Conservation (phyloP, 2,888 invertebrate genomes). For the Autographa pulchrina region DNA sequence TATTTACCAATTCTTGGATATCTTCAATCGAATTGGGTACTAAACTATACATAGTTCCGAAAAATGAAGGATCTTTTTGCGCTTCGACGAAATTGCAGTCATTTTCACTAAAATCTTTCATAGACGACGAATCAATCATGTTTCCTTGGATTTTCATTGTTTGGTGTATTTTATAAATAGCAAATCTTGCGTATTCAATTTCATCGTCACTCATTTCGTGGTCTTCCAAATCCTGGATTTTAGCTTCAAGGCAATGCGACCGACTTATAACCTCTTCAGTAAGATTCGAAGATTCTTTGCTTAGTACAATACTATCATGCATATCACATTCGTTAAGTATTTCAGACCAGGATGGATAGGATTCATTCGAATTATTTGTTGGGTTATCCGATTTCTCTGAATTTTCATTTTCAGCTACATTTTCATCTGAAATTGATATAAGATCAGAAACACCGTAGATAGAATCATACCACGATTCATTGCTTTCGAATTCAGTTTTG, state of each 20-base stretch:
- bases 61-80: slow-evolving; percentile 63
- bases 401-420: slow-evolving; percentile 14
- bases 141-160: slow-evolving; percentile 71
- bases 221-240: slow-evolving; percentile 67
- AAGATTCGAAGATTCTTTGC: slow-evolving; percentile 60
- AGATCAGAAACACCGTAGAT: slow-evolving; percentile 80
- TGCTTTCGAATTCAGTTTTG: slow-evolving; percentile 64
- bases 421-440: slow-evolving; percentile 42
- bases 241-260: slow-evolving; percentile 66
- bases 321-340: slow-evolving; percentile 73
- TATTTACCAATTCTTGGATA: slow-evolving; percentile 76
- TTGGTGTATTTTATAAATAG: slow-evolving; percentile 78
- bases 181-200: slow-evolving; percentile 77
- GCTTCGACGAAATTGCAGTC: slow-evolving; percentile 54
- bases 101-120: slow-evolving; percentile 72
- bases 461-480: slow-evolving; percentile 80
- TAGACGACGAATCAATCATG: slow-evolving; percentile 81
- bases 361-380: slow-evolving; percentile 56
- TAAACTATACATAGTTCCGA: slow-evolving; percentile 76
- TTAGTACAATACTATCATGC: slow-evolving; percentile 66
- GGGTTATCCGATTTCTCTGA: slow-evolving; percentile 25
- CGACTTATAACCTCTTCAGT: slow-evolving; percentile 74
- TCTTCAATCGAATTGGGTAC: slow-evolving; percentile 68
- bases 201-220: slow-evolving; percentile 69
- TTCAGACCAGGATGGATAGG: slow-evolving; percentile 77